Base-by-base conservation (phyloP, 2,113 vertebrate species). In the Cacatua alba region DNA sequence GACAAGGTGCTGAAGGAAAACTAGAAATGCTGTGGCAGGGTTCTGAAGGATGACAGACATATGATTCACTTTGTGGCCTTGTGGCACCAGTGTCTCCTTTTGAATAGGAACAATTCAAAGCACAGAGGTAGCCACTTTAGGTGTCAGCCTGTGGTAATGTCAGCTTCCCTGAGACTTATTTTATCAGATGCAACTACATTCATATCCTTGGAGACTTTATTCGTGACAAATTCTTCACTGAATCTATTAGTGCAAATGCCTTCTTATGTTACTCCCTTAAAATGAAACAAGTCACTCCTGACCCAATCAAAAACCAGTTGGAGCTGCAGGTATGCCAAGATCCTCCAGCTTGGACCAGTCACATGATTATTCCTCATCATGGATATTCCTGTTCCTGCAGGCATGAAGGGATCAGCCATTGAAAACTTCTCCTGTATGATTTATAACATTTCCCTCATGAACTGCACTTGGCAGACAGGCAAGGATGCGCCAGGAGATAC, bases 401-500 rank as follows among this genome's bases (percentile, higher is more conserved):
- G 94, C 8, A 24, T 10, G 10, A 43, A 92, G 3, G 88, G 90
- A 17, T 96, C 97, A 0, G 92, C 95, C 15, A 90, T 93, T 46
- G 76, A 68, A 31, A 98, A 98, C 23, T 94, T 98, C 81, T 94
- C 97, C 72, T 98, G 97, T 19, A 21, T 83, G 5, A 71, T 98
- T 74, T 97, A 97, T 51, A 74, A 94, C 1, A 4, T 55, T 10
- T 69, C 88, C 33, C 46, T 96, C 78, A 95, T 98, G 96, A 98
- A 98, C 74, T 98, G 98, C 76, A 91, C 95, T 10, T 98, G 98
- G 98, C 67, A 76, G 6, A 68, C 46, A 55, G 97, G 98, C 11
- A 92, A 7, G 9, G 23, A 72, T 12, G 97, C 97, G 39, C 97
- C 98, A 28, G 21, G 6, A 8, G 96, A 98, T 8, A 91, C 95